phyloP scores from a whole-genome alignment of 2,113 vertebrate species.

The Channa maculata region DNA sequence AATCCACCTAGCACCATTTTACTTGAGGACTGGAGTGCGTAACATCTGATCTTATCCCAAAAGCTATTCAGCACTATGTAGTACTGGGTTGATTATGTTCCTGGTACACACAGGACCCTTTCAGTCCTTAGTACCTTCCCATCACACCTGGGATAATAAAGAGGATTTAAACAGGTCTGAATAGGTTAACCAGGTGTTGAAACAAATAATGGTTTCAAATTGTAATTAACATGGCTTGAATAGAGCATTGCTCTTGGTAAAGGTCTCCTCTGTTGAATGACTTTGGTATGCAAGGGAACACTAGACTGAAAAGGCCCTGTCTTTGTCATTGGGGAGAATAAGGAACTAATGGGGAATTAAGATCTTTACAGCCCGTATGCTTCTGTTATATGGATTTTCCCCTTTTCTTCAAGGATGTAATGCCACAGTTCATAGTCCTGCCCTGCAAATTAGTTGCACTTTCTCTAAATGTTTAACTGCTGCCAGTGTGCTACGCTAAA shows the following conservation, averaged over 20 bases:
- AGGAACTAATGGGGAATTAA: constrained; percentile 84
- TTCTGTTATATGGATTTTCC: constrained; percentile 78
- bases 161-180: constrained; percentile 87
- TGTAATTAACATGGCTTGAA: constrained; percentile 88
- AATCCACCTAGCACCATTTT: constrained; percentile 97
- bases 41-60: constrained; percentile 97
- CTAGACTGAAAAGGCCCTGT: constrained; percentile 77
- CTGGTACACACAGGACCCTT: constrained; percentile 90
- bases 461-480: constrained; percentile 69
- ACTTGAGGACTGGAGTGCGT: constrained; percentile 96
- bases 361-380: constrained; percentile 79
- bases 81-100: constrained; percentile 96
- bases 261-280: constrained; percentile 86
- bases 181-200: constrained; percentile 90
- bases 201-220: constrained; percentile 89
- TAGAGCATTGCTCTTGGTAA: constrained; percentile 83
- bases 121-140: constrained; percentile 88
- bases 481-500: constrained; percentile 54
- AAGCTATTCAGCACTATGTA: constrained; percentile 89
- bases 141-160: constrained; percentile 97
- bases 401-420: constrained; percentile 76
- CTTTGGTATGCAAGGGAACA: constrained; percentile 84
- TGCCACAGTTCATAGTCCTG: constrained; percentile 78
- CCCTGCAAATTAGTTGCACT: constrained; percentile 75
- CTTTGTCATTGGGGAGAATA: constrained; percentile 81